These are phyloP conservation scores for Pristionchus fissidentatus DNA, from an alignment of 2,888 invertebrate species.

Conservation along the genomic window DNA sequence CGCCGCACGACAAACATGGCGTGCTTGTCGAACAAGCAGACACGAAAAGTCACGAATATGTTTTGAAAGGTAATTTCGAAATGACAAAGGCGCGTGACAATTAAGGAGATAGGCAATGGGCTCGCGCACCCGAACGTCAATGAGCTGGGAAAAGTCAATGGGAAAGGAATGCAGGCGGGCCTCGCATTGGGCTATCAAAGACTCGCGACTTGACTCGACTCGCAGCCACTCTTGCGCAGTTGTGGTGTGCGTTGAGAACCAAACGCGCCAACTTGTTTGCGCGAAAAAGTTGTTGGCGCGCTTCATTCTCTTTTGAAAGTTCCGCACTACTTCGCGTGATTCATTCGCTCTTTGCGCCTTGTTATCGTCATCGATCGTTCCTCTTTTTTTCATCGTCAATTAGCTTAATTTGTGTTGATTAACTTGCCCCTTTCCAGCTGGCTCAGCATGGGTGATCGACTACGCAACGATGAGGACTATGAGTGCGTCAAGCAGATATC, in stretches of 20 bases:
- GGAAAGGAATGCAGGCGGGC: background rate
- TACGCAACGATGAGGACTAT: background rate
- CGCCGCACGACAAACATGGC: background rate
- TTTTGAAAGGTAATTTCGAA: constrained; percentile 29
- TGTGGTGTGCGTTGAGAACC: background rate
- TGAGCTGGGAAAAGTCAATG: background rate
- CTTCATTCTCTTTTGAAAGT: background rate
- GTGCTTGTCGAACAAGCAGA: background rate
- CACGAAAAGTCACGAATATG: background rate
- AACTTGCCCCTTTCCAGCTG: background rate
- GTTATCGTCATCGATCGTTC: constrained; percentile 31
- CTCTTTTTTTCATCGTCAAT: background rate
- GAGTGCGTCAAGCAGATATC: background rate
- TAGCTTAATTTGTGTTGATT: background rate
- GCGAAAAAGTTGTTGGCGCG: background rate
- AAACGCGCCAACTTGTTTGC: background rate
- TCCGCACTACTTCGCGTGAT: background rate
- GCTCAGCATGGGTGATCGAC: background rate
- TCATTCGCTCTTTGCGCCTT: constrained; percentile 21
- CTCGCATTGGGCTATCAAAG: background rate
- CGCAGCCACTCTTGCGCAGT: background rate
- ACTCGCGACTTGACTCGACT: background rate
- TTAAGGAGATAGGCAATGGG: background rate
- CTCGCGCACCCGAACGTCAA: background rate
- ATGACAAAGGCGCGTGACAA: background rate